Conservation (phyloP, 2,888 invertebrate genomes). For the Latrodectus elegans region DNA sequence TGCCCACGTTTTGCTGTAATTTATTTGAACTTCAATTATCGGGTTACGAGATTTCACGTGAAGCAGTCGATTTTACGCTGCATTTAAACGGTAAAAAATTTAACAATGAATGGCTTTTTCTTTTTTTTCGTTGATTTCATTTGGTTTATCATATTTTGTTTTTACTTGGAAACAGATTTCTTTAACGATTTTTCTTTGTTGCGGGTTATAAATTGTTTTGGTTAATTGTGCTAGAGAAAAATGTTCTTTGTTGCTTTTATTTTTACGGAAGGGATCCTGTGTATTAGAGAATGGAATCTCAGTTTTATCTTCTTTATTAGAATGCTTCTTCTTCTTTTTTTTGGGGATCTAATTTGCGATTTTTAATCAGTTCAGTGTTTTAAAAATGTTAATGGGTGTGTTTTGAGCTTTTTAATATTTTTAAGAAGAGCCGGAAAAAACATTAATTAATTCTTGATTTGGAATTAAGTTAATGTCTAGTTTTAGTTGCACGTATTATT, state of each 20-base stretch:
- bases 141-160: constrained; percentile 5
- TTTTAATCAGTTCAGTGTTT: background rate
- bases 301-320: too few species aligned
- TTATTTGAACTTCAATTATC: constrained; percentile 5
- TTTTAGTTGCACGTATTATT: background rate
- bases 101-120: too few species aligned
- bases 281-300: too few species aligned
- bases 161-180: background rate
- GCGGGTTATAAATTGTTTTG: constrained; percentile 3
- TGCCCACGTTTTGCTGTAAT: background rate
- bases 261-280: too few species aligned
- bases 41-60: background rate
- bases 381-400: background rate
- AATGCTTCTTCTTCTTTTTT: background rate
- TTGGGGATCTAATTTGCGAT: background rate
- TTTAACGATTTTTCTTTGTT: background rate
- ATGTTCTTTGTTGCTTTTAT: background rate
- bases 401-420: background rate
- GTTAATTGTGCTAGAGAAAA: background rate
- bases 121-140: background rate
- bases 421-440: background rate
- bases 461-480: background rate
- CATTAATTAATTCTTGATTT: background rate
- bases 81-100: background rate
- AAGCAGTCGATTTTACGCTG: background rate